Evolutionary conservation across 2,888 invertebrate species (phyloP), one percentile per base, ranked within the genome.

Genomic region (Stegana nigrithorax): DNA sequence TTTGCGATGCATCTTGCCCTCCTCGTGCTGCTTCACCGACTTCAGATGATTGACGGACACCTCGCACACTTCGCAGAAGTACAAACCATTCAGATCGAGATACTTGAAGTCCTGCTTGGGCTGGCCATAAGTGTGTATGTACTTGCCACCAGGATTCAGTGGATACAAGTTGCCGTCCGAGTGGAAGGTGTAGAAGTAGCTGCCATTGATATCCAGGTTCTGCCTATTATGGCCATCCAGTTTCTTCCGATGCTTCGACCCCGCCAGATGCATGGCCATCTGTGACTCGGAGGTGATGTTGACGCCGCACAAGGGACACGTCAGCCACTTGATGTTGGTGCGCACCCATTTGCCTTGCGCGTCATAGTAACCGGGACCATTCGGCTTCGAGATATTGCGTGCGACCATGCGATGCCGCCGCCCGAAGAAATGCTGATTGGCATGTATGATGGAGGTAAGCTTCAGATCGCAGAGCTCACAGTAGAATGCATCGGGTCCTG

Each of bases 221-320:
- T 32, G 2, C 0, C 29, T 7, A 7, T 23, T 55, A 5, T 21
- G 42, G 0, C 56, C 25, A 2, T 67, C 61, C 12, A 64, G 64
- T 1, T 67, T 72, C 50, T 69, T 69, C 36, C 73, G 78, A 63
- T 76, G 75, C 2, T 74, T 73, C 1, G 66, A 47, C 0, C 75
- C 75, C 1, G 76, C 66, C 67, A 65, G 61, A 55, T 76, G 75
- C 45, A 78, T 63, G 19, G 62, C 64, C 70, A 76, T 66, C 51
- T 76, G 78, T 4, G 78, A 67, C 55, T 76, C 72, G 5, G 78
- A 78, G 42, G 75, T 76, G 45, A 76, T 78, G 58, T 61, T 67
- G 25, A 76, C 74, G 10, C 74, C 74, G 62, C 75, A 76, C 2
- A 78, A 23, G 29, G 70, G 63, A 67, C 75, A 76, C 55, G 66